Evolutionary conservation across 2,113 vertebrate genomes (phyloP), one percentile per base, ranked within the genome.

Genomic region (Myotis davidii): DNA sequence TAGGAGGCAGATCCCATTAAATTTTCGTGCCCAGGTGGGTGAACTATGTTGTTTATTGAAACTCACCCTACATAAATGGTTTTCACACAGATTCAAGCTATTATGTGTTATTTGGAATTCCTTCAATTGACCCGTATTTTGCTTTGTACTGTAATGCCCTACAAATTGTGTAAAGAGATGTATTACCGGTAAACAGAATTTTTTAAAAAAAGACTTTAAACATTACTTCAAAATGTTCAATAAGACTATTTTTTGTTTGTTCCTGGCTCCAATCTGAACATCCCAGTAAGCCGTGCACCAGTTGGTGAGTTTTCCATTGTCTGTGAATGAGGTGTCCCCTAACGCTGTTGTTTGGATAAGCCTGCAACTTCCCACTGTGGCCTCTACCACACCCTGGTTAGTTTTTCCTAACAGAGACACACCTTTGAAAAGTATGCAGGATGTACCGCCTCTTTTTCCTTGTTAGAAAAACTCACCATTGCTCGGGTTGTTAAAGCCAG

Each of bases 1-100:
- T 7, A n/a, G 5, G 52, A 70, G 98, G 97, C 97, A 97, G 96
- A 98, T 97, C 98, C 96, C 97, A 97, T 97, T 95, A 96, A 89
- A 94, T 84, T 84, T 98, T 97, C 95, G 90, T 95, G 94, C 78
- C 96, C 97, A 97, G 97, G 97, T 98, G 96, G 97, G 90, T 95
- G 96, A 98, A 98, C 95, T 96, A 94, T 97, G 96, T 69, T 91
- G 89, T 93, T 97, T 97, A 95, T 96, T 96, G 97, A 91, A 74
- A 25, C 85, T 98, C 96, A 91, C 83, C 96, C 86, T 93, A 97
- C 88, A 78, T 92, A 95, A 91, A 86, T 96, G 67, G 96, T 97
- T 95, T 84, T 96, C 87, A 96, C 93, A 96, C 85, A 97, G 96
- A 97, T 92, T 54, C 81, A 54, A 90, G 95, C 91, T 83, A 37